Conservation (phyloP, 1,140 invertebrate genomes). For the Gryllus bimaculatus region DNA sequence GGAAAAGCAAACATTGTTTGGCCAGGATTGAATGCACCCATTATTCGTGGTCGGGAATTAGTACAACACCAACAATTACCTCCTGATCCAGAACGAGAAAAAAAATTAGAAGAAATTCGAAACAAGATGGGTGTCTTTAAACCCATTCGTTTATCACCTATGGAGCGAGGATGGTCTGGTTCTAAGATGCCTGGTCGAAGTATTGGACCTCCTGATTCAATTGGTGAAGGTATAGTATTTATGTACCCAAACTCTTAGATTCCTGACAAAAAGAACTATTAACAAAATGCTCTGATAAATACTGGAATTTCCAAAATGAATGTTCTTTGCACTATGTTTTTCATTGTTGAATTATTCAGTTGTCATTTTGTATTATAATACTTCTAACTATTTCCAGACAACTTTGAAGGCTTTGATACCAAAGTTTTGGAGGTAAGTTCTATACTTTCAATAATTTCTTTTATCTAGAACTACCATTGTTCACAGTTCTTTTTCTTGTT, state of each 20-base stretch:
- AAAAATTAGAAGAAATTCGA: conserved; percentile 58
- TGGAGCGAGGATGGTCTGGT: conserved; percentile 86
- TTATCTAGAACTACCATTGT: background rate
- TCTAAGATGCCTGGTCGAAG: conserved; percentile 68
- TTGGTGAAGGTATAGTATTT: conserved; percentile 48
- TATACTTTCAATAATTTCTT: conserved; percentile 16
- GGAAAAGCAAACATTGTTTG: conserved; percentile 74
- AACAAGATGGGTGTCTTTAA: conserved; percentile 56
- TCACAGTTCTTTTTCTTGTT: background rate
- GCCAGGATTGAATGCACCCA: conserved; percentile 82
- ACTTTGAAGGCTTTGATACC: conserved; percentile 80
- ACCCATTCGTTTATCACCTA: conserved; percentile 54
- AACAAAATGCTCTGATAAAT: too few species aligned
- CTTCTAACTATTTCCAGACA: conserved; percentile 48
- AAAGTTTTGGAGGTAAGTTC: conserved; percentile 61
- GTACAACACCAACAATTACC: conserved; percentile 57
- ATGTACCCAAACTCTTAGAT: background rate
- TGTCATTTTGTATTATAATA: background rate
- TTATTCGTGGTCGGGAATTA: conserved; percentile 67
- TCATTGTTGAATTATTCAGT: too few species aligned
- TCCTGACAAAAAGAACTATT: too few species aligned
- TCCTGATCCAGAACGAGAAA: conserved; percentile 59
- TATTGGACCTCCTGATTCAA: conserved; percentile 76
- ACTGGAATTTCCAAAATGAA: too few species aligned
- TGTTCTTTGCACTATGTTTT: too few species aligned